These are phyloP conservation scores for Cydia strobilella DNA, from an alignment of 1,140 invertebrate genomes.

Conservation along the genomic window DNA sequence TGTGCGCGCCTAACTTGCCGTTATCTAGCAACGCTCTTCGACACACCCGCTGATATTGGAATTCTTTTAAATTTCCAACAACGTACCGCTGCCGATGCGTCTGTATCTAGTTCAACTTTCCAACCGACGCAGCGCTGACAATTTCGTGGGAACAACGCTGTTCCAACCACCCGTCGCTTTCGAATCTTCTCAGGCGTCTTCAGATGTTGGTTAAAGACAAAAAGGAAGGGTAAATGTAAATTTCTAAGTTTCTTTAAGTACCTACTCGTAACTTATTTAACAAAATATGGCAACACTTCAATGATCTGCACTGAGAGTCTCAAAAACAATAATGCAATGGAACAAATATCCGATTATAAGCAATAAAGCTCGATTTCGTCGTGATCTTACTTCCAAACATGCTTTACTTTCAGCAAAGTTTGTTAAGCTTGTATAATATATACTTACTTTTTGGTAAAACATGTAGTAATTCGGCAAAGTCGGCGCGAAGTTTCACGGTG, in stretches of 20 bases:
- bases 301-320: background rate
- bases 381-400: slow-evolving; percentile 38
- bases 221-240: background rate
- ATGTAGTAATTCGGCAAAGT: slow-evolving; percentile 60
- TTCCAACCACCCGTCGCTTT: slow-evolving; percentile 5
- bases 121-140: slow-evolving; percentile 57
- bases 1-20: slow-evolving; percentile 25
- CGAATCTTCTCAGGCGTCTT: background rate
- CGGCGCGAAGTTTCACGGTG: slow-evolving; percentile 58
- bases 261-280: background rate
- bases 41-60: slow-evolving; percentile 61
- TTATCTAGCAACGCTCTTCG: slow-evolving; percentile 39
- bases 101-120: slow-evolving; percentile 47
- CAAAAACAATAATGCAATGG: background rate
- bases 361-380: slow-evolving; percentile 1
- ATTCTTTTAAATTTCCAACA: slow-evolving; percentile 72
- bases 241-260: background rate
- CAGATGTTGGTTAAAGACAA: background rate
- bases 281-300: too few relatives aligned
- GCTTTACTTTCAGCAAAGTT: slow-evolving; percentile 54
- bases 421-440: slow-evolving; percentile 56
- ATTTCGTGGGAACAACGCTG: slow-evolving; percentile 43
- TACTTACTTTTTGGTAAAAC: slow-evolving; percentile 61
- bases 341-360: background rate
- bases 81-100: slow-evolving; percentile 48